These are phyloP conservation scores for Griposia aprilina DNA, from an alignment of 2,888 invertebrate genomes.

Conservation along the genomic window DNA sequence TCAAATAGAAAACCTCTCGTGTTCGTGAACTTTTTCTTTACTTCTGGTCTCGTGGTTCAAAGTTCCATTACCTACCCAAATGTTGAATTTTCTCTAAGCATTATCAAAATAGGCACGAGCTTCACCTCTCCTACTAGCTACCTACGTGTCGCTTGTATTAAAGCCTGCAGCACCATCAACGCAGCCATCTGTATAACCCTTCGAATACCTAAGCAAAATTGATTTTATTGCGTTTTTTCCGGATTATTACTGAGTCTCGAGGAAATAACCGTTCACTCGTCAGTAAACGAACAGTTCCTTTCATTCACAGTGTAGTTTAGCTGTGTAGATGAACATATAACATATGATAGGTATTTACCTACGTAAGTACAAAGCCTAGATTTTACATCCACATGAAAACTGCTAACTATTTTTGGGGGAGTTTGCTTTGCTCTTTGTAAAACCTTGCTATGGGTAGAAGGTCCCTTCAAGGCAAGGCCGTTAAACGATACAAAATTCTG, in stretches of 20 bases:
- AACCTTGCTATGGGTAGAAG: background rate
- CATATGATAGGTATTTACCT: background rate
- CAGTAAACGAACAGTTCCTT: background rate
- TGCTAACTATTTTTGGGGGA: background rate
- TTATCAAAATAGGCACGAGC: background rate
- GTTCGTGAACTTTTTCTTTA: background rate
- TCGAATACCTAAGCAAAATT: background rate
- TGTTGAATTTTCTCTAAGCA: background rate
- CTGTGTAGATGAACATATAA: background rate
- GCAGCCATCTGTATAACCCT: background rate
- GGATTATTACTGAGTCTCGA: too few species aligned
- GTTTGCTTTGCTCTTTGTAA: background rate
- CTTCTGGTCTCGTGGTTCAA: background rate
- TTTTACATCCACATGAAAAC: background rate
- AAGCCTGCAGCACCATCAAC: background rate
- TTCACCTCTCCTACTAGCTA: background rate
- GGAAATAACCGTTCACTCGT: background rate
- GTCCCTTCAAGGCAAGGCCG: background rate
- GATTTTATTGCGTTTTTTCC: background rate
- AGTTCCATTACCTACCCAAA: background rate
- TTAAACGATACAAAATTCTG: slow-evolving; percentile 9
- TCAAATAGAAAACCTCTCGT: background rate
- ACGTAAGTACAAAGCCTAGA: background rate
- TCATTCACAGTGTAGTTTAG: background rate
- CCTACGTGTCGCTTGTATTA: background rate